Evolutionary conservation across 1,140 invertebrate genomes (phyloP), one percentile per base, ranked within the genome.

Genomic region (Chironomus striatipennis): DNA sequence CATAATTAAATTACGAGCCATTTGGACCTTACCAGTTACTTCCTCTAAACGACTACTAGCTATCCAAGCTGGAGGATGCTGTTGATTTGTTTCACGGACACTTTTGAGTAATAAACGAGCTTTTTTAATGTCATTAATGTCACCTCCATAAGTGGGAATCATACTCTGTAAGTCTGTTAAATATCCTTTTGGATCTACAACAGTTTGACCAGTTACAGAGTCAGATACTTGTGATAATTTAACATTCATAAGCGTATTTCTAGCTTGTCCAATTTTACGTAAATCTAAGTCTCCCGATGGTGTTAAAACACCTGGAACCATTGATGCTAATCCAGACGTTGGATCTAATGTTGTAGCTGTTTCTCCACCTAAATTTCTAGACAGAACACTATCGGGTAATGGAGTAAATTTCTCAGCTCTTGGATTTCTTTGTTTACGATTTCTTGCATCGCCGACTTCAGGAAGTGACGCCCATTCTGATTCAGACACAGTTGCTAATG

Each of bases 91-190:
- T 84, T 99, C 98, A 73, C 98, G 85, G 0, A 99, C 96, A 67
- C 96, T 98, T 81, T 99, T 99, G 1, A 99, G 82, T 12, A 99
- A 83, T n/a, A 98, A 83, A 75, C 98, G 86, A 0, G 97, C 97
- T 83, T 99, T 99, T 82, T 99, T 99, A 6, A 99, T 98, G 80
- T 99, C 98, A 84, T 97, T 98, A 42, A 99, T 98, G 82, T 99
- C 98, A 9, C 96, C 97, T 7, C 97, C 97, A 83, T 98, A 96
- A 17, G 94, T 94, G 0, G 98, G 98, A 77, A 99, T 95, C 96
- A 99, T 99, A 57, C 95, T 98, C 80, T 99, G 97, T 42, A 99
- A 85, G 84, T 99, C 97, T 5, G 98, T 99, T 8, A 99, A 85
- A 82, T 99, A 99, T 10, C 98, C 98, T 84, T 99, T 99, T 0